Base-by-base conservation (phyloP, 2,888 invertebrate genomes). In the Rapana venosa region DNA sequence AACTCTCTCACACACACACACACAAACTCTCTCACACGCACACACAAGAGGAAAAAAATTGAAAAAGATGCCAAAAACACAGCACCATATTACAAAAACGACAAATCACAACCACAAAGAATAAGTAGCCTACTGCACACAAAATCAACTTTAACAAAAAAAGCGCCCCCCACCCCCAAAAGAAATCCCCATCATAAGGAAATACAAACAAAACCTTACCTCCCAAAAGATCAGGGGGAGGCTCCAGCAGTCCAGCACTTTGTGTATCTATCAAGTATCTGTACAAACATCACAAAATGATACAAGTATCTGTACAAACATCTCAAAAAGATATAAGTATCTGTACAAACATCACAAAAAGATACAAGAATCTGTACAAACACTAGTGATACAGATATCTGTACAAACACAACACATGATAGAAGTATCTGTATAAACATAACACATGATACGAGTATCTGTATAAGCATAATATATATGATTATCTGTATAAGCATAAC, bases 141-240 rank as follows among this genome's bases (percentile, higher is more conserved):
- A 22, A 84, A 32, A 56, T 56, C 0, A 58, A 26, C 11, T 47
- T 6, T 4, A 11, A 56, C 36, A 36, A 70, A 47, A 87, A 22
- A 87, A 35, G 47, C 30, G 47, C 17, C n/a, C 35, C 5, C 6
- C 56, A 61, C 32, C 8, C 17, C 32, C 20, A 20, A 70, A 8
- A 20, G n/a, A 30, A 47, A 8, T 47, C 47, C 47, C 47, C 47
- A 8, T 58, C 79, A 26, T 15, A 8, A 36, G 17, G 26, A 5
- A n/a, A 58, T 47, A 36, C 8, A 8, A 47, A 83, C 26, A 22
- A 13, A 30, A 32, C 56, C 88, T 88, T 35, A 91, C 93, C 93
- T 85, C 90, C 91, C 30, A 93, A 61, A 22, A 93, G 83, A 88
- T 93, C 92, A 30, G 91, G 61, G 32, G 93, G 92, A 81, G 91